Conservation (phyloP, 2,113 vertebrate species). For the Rhadina sibilatrix region DNA sequence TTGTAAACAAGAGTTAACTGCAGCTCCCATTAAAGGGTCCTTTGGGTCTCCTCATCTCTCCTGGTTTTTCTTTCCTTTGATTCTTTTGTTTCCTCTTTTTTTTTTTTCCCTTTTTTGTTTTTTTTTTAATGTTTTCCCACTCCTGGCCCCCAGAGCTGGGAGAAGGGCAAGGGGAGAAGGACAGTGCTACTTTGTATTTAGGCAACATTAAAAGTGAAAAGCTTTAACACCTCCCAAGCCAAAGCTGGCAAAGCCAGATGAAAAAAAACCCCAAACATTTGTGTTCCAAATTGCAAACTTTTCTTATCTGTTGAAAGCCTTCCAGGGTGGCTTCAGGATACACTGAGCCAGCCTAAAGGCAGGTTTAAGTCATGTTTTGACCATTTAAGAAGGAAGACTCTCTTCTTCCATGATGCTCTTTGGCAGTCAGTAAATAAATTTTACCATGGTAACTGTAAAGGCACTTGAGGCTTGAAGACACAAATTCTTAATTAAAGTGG, state of each 20-base stretch:
- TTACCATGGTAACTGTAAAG: neutral
- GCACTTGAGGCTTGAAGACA: neutral
- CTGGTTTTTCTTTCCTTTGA: neutral
- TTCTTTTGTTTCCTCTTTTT: neutral
- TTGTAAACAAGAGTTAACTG: neutral
- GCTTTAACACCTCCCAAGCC: neutral
- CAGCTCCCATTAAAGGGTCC: neutral
- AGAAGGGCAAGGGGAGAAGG: neutral
- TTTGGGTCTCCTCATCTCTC: neutral
- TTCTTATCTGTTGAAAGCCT: neutral
- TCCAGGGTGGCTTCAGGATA: neutral
- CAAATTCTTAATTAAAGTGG: neutral
- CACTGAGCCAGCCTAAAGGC: neutral
- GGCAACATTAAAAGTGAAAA: neutral
- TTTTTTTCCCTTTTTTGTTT: too few species aligned
- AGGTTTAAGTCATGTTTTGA: conserved; percentile 3
- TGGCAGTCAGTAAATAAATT: neutral
- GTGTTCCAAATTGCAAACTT: neutral
- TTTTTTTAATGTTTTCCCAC: too few species aligned
- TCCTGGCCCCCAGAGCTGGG: neutral
- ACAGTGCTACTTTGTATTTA: neutral
- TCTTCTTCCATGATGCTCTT: neutral
- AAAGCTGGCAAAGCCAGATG: neutral
- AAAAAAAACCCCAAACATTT: neutral
- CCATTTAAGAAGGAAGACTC: neutral